Conservation (phyloP, 2,113 vertebrate species). For the Chloroceryle aenea region DNA sequence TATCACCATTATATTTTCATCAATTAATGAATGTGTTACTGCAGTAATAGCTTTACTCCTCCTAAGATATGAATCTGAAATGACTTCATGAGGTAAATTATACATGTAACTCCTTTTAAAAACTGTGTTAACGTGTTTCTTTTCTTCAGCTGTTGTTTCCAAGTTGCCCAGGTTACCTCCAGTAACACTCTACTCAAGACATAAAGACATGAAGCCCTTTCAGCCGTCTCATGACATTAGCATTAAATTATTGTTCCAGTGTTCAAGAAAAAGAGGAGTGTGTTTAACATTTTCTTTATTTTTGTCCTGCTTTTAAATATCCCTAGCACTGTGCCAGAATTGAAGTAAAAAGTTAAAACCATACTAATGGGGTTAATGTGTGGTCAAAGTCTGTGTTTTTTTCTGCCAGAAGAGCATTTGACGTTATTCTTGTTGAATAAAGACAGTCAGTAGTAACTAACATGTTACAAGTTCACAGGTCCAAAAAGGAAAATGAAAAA, state of each 20-base stretch:
- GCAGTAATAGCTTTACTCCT: constrained; percentile 20
- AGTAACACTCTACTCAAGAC: not conserved
- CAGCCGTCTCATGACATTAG: not conserved
- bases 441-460: not conserved
- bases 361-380: constrained; percentile 63
- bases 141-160: constrained; percentile 15
- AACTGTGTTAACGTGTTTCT: not conserved
- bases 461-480: not conserved
- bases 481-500: not conserved
- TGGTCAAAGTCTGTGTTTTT: constrained; percentile 56
- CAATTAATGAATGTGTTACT: constrained; percentile 20
- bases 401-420: constrained; percentile 39
- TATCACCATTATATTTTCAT: constrained; percentile 48
- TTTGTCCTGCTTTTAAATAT: constrained; percentile 57
- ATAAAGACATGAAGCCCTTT: not conserved
- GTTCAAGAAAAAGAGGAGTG: constrained; percentile 16
- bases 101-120: constrained; percentile 52
- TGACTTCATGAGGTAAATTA: not conserved
- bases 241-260: not conserved
- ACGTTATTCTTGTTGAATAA: constrained; percentile 21
- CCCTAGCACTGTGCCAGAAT: constrained; percentile 21
- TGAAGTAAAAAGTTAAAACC: constrained; percentile 62
- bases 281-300: constrained; percentile 41
- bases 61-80: constrained; percentile 22
- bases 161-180: not conserved